These are phyloP conservation scores for Agrochola lota DNA, from an alignment of 2,888 invertebrate genomes.

Conservation along the genomic window DNA sequence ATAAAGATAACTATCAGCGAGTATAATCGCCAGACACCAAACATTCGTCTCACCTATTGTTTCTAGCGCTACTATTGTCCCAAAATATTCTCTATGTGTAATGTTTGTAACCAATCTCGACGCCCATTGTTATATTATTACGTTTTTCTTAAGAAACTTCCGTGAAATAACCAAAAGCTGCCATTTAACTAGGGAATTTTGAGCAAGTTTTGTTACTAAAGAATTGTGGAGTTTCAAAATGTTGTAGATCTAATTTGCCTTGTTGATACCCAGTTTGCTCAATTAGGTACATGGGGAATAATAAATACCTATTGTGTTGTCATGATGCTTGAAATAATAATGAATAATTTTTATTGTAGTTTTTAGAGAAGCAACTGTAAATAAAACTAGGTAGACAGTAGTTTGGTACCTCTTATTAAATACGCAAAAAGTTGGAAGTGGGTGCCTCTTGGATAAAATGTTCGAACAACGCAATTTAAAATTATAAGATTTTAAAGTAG, in stretches of 20 bases:
- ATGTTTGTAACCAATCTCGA: slow-evolving; percentile 73
- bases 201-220: slow-evolving; percentile 67
- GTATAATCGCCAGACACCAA: slow-evolving; percentile 52
- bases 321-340: slow-evolving; percentile 16
- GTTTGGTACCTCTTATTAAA: not conserved
- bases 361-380: slow-evolving; percentile 2
- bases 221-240: slow-evolving; percentile 42
- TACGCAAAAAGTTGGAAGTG: not conserved
- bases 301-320: slow-evolving; percentile 24
- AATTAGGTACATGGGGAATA: slow-evolving; percentile 34
- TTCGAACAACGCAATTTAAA: not conserved
- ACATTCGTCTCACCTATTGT: slow-evolving; percentile 62
- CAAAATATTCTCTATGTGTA: slow-evolving; percentile 69
- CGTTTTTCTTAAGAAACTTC: slow-evolving; percentile 82
- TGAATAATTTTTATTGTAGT: not conserved
- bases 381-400: not conserved
- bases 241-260: slow-evolving; percentile 32
- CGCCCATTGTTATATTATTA: slow-evolving; percentile 78
- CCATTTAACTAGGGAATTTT: slow-evolving; percentile 67
- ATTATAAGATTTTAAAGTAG: too few species aligned
- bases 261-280: slow-evolving; percentile 20
- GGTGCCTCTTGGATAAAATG: not conserved
- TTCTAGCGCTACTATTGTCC: slow-evolving; percentile 66
- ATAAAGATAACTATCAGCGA: slow-evolving; percentile 52
- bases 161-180: slow-evolving; percentile 73